Percentiles rank a stretch among this genome's conserved stretches.
Evolutionary conservation across 1,140 invertebrate species (phyloP).

Genomic region (Tachypleus tridentatus): DNA sequence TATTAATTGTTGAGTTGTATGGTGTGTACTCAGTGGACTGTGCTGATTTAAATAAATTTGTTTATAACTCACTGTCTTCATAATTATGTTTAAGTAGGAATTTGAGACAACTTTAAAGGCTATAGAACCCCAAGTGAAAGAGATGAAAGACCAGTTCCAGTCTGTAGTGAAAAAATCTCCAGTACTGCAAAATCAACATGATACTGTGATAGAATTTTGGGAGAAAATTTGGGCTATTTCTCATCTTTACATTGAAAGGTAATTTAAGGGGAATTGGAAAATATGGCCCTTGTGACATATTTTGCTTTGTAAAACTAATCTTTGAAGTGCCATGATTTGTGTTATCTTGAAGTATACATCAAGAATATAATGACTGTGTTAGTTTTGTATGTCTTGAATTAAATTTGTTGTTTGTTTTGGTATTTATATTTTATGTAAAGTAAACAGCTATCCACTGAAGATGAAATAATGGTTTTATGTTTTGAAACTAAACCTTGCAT

Average conservation of each 20-base stretch:
- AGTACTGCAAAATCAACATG: constrained; percentile 69
- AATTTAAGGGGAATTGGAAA: neutral
- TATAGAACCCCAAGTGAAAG: constrained; percentile 41
- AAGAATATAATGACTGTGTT: neutral
- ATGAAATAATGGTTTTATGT: no score
- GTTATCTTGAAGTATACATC: neutral
- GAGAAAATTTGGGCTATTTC: constrained; percentile 74
- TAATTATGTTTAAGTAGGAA: constrained; percentile 10
- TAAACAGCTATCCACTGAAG: no score
- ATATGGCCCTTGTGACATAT: neutral
- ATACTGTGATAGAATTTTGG: constrained; percentile 79
- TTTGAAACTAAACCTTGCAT: no score
- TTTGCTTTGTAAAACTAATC: neutral
- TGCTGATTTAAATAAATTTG: no score
- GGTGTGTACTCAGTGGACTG: no score
- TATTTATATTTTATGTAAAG: no score
- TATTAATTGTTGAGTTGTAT: no score
- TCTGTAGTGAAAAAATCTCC: constrained; percentile 56
- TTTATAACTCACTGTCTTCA: no score
- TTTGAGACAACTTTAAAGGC: constrained; percentile 13
- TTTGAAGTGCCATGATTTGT: neutral
- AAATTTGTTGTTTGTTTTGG: no score
- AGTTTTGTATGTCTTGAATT: neutral
- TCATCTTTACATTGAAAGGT: constrained; percentile 69
- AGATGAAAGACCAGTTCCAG: constrained; percentile 32